These are phyloP conservation scores for Corynorhinus townsendii DNA, from an alignment of 2,113 vertebrate genomes.

Conservation along the genomic window DNA sequence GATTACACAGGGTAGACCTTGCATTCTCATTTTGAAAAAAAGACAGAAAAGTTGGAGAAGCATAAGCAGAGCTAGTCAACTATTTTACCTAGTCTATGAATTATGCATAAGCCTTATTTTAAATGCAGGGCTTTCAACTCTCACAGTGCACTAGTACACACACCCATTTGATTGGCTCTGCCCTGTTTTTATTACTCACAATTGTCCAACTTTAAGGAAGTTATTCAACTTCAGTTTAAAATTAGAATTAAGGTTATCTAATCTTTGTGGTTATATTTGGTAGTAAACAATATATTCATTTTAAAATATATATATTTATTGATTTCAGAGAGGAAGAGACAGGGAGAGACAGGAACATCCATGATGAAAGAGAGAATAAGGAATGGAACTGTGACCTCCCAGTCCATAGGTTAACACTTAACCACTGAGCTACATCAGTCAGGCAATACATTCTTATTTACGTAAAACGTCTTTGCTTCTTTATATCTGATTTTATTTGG, in stretches of 20 bases:
- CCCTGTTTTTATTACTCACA: slow-evolving; percentile 81
- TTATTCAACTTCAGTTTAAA: neutral
- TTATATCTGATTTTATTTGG: neutral
- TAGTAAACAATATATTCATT: neutral
- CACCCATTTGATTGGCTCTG: slow-evolving; percentile 79
- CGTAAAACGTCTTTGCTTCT: neutral
- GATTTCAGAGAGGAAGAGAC: too few species aligned
- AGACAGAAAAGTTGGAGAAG: neutral
- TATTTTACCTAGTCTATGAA: slow-evolving; percentile 62
- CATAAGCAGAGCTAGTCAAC: neutral
- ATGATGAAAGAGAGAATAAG: too few species aligned
- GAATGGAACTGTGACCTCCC: too few species aligned
- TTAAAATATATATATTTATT: neutral
- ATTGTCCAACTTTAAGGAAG: slow-evolving; percentile 45
- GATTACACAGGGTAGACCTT: neutral
- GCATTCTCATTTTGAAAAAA: neutral
- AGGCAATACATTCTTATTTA: neutral
- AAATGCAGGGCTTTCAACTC: slow-evolving; percentile 77
- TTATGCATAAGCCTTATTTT: slow-evolving; percentile 77
- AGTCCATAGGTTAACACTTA: too few species aligned
- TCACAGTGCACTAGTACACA: slow-evolving; percentile 73
- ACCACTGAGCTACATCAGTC: too few species aligned
- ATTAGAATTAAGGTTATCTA: neutral
- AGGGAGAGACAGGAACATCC: too few species aligned
- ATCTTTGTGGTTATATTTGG: neutral